Percentiles rank a stretch among this genome's conserved stretches.
These are phyloP conservation scores for Trissoscelio sp. DNA, from an alignment of 2,888 invertebrate species.

Conservation along the genomic window DNA sequence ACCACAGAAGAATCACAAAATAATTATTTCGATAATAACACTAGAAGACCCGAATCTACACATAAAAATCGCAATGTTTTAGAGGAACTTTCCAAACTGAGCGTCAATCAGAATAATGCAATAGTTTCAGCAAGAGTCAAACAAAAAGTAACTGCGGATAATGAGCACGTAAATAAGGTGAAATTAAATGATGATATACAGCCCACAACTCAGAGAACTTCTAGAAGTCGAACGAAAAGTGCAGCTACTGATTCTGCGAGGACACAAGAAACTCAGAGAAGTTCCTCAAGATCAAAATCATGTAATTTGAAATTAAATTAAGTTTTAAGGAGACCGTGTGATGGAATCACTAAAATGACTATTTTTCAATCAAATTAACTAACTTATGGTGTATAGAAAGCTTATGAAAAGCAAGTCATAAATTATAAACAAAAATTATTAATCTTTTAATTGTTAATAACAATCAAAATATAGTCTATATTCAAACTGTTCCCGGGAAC, in stretches of 20 bases:
- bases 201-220: slow-evolving; percentile 38
- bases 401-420: too few relatives aligned
- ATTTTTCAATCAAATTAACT: too few relatives aligned
- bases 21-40: not conserved
- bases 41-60: too few relatives aligned
- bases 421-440: too few relatives aligned
- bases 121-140: not conserved
- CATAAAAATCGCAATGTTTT: slow-evolving; percentile 13
- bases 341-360: too few relatives aligned
- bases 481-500: too few relatives aligned
- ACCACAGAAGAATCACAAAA: not conserved
- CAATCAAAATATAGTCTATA: too few relatives aligned
- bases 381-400: too few relatives aligned
- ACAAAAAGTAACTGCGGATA: not conserved
- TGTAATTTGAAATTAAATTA: too few relatives aligned
- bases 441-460: too few relatives aligned
- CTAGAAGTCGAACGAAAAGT: slow-evolving; percentile 69
- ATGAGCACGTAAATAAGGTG: not conserved
- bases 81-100: slow-evolving; percentile 27
- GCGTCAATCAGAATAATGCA: not conserved
- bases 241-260: slow-evolving; percentile 69
- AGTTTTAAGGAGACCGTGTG: too few relatives aligned
- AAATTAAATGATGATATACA: not conserved
- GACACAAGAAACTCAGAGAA: slow-evolving; percentile 53
- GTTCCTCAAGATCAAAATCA: slow-evolving; percentile 67